Percentiles rank a stretch among this genome's conserved stretches.
Evolutionary conservation across 2,797 vertebrate genomes (phyloP).

Genomic region (Thamnophis elegans): DNA sequence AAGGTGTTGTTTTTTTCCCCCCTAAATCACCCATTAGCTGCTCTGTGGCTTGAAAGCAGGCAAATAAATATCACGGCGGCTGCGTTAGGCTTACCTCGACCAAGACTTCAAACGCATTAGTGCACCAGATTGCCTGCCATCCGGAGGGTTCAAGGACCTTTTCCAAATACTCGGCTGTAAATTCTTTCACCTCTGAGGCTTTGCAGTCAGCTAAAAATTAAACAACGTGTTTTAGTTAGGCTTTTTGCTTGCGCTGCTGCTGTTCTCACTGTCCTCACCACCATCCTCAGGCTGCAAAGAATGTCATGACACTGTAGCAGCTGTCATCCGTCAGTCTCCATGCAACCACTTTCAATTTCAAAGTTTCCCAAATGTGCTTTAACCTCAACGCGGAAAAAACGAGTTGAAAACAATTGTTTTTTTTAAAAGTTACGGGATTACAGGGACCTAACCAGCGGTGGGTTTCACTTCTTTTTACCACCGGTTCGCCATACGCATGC

Average conservation of each 20-base stretch:
- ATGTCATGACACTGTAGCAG: not conserved
- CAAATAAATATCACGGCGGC: not conserved
- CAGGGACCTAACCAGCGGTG: not conserved
- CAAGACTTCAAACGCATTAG: conserved; percentile 85
- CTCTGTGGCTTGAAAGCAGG: conserved; percentile 18
- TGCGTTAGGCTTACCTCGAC: conserved; percentile 78
- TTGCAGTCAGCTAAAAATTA: conserved; percentile 86
- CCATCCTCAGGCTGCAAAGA: not conserved
- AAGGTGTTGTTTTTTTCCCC: too few species aligned
- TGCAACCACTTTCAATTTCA: not conserved
- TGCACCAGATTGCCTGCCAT: conserved; percentile 91
- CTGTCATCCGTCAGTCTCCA: not conserved
- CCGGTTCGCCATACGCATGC: too few species aligned
- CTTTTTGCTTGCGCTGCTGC: not conserved
- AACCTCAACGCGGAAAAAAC: not conserved
- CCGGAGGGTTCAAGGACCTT: conserved; percentile 87
- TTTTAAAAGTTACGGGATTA: not conserved
- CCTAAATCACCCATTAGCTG: not conserved
- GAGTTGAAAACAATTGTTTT: not conserved
- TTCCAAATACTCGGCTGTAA: conserved; percentile 90
- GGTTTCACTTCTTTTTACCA: too few species aligned
- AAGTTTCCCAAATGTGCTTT: not conserved
- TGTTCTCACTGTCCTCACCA: not conserved
- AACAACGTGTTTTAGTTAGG: not conserved
- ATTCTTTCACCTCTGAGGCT: conserved; percentile 88